Evolutionary conservation across 2,888 invertebrate species (phyloP), one percentile per base, ranked within the genome.

Genomic region (Limenitis camilla): DNA sequence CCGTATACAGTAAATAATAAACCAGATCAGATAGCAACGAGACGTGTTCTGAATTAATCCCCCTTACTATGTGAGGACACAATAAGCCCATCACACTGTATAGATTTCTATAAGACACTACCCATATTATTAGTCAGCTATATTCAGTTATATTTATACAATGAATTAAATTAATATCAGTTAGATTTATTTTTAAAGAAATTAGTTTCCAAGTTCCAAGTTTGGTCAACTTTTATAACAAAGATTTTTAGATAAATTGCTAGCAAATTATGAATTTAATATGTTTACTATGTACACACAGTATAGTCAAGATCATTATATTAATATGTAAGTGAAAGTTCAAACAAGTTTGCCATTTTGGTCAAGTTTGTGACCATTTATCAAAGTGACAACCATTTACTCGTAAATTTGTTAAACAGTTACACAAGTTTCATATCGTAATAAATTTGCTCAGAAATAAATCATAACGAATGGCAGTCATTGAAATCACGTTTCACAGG

Each of bases 21-120:
- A 60, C 65, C 64, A 60, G 81, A 84, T 83, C 84, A 72, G 84
- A 83, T 84, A 82, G 76, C 79, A 62, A 65, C 67, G 58, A 72
- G 74, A 84, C 83, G 84, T 84, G 83, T 74, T 72, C 74, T 72
- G 81, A 78, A 83, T 83, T 84, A 83, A 84, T 84, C 78, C 78
- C 74, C 74, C 73, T 19, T 19, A 19, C 19, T 65, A 71, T 76
- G 72, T 76, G 79, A 77, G 78, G 76, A 72, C 72, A 77, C 72
- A 78, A 75, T 72, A 66, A 62, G 52, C 58, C 56, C 19, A 19
- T 19, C 19, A 19, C 19, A 19, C 19, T 19, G 19, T 19, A 19
- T 19, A 19, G 19, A 19, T 19, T 19, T 19, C 19, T 19, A 19
- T 19, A 19, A 19, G 19, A 19, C 19, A 19, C 19, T 19, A 19